Evolutionary conservation across 2,888 invertebrate species (phyloP).

Genomic region (Standfussiana lucernea): DNA sequence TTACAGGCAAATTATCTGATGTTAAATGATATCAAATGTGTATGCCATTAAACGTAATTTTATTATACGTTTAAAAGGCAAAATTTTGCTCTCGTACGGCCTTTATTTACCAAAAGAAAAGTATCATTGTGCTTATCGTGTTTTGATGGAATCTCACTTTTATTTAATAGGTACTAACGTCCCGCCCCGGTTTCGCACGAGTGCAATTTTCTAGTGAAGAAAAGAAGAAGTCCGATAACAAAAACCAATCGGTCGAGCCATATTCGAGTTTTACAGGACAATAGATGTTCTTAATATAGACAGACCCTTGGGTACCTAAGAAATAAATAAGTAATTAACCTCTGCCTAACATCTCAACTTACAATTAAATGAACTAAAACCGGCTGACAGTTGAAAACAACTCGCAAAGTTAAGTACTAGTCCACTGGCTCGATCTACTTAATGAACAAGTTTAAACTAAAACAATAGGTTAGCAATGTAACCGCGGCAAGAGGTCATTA

Average conservation of each 20-base stretch:
- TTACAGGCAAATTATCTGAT: constrained; percentile 39
- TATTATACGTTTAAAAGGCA: constrained; percentile 16
- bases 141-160: background rate
- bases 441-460: constrained; percentile 65
- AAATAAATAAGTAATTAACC: background rate
- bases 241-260: no score
- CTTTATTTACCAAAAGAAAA: background rate
- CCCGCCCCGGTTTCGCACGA: no score
- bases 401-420: constrained; percentile 27
- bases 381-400: constrained; percentile 41
- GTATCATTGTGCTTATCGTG: background rate
- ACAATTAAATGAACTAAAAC: constrained; percentile 30
- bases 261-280: no score
- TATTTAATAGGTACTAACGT: background rate
- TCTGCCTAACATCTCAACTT: constrained; percentile 13
- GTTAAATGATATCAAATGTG: constrained; percentile 36
- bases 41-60: constrained; percentile 35
- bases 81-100: constrained; percentile 2
- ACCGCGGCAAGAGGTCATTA: constrained; percentile 80
- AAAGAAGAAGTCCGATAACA: no score
- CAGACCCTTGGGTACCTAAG: background rate
- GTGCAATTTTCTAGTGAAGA: no score
- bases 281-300: no score
- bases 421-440: constrained; percentile 46
- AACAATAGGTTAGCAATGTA: constrained; percentile 74